Conservation (phyloP, 2,113 vertebrate species). For the Puffinus mauretanicus region DNA sequence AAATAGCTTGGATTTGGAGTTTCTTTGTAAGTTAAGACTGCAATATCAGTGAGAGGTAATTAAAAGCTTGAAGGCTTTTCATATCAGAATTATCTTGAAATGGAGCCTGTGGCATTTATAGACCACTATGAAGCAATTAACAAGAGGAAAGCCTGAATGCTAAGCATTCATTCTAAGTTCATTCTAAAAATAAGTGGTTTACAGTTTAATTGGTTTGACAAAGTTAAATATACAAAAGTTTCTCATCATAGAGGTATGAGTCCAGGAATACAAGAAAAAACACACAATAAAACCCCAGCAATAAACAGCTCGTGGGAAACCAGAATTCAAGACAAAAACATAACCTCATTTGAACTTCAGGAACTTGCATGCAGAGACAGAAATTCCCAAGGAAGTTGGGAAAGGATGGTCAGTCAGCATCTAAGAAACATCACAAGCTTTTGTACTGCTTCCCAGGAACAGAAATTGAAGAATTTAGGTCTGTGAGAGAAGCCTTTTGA, state of each 20-base stretch:
- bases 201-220: neutral
- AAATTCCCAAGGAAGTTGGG: slow-evolving; percentile 24
- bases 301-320: slow-evolving; percentile 25
- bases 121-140: neutral
- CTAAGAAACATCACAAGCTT: slow-evolving; percentile 21
- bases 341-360: slow-evolving; percentile 53
- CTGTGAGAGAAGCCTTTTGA: slow-evolving; percentile 15
- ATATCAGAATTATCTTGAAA: slow-evolving; percentile 9
- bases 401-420: slow-evolving; percentile 20
- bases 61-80: slow-evolving; percentile 14
- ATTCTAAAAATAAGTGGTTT: slow-evolving; percentile 28
- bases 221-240: slow-evolving; percentile 16
- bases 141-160: neutral
- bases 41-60: neutral
- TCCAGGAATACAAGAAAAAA: neutral
- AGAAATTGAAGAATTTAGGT: neutral
- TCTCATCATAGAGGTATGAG: slow-evolving; percentile 1
- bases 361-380: slow-evolving; percentile 11
- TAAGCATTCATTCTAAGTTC: neutral
- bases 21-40: neutral
- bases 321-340: slow-evolving; percentile 30
- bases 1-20: neutral
- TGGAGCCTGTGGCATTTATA: neutral
- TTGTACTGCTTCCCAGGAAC: slow-evolving; percentile 41
- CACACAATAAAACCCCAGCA: neutral